Conservation (phyloP, 2,113 vertebrate species). For the Rhodinocichla rosea region DNA sequence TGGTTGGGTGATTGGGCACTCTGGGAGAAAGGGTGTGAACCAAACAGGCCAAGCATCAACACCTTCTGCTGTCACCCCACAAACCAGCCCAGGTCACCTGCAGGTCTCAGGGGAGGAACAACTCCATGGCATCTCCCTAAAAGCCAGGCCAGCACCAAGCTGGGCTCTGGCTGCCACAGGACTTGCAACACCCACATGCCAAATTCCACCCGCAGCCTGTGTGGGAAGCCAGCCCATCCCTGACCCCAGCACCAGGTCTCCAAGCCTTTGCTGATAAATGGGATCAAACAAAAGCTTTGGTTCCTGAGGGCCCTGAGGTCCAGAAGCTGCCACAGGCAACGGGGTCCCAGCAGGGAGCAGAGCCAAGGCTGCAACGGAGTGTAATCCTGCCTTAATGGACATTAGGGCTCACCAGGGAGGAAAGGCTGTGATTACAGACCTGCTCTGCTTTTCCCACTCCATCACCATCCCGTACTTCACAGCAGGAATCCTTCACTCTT, state of each 20-base stretch:
- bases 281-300: neutral
- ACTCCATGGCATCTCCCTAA: neutral
- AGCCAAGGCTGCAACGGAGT: neutral
- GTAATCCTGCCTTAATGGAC: neutral
- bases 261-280: neutral
- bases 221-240: neutral
- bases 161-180: neutral
- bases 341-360: neutral
- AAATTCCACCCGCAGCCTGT: neutral
- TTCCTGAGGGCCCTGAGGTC: neutral
- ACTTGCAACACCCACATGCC: neutral
- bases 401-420: neutral
- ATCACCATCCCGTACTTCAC: neutral
- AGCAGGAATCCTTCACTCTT: neutral
- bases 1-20: neutral
- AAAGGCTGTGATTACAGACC: neutral
- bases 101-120: neutral
- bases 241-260: neutral
- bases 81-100: neutral
- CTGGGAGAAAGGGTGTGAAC: neutral
- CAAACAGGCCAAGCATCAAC: neutral
- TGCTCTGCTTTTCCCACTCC: neutral
- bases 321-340: neutral
- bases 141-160: neutral
- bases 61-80: neutral